Base-by-base conservation (phyloP, 2,113 vertebrate genomes). In the Eurystomus gularis region DNA sequence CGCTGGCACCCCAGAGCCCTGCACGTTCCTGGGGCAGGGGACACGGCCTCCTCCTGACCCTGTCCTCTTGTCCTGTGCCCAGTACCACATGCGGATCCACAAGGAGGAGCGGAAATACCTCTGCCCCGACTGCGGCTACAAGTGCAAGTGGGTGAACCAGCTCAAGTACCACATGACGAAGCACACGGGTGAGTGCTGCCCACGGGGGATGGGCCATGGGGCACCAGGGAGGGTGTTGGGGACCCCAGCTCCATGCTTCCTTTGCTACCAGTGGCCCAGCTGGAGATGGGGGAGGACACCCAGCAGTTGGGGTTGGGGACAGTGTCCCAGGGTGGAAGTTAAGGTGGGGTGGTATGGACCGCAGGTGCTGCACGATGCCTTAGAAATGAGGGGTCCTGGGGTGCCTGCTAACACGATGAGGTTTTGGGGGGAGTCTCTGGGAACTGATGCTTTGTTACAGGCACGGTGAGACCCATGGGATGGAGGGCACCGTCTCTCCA, bases 101-200 rank as follows among this genome's bases (percentile, higher is more conserved):
- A 99, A 98, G 96, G 99, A 99, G 25, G 99, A 99, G 92, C 98
- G 98, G 80, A 99, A 99, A 88, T 99, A 99, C 58, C 98, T 99
- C 70, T 99, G 99, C 90, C 99, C 99, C 0, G 99, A 99, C 58
- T 99, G 99, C 10, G 99, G 99, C 84, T 99, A 99, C 98, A 99
- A 99, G 96, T 99, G 99, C 98, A 99, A 99, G 92, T 99, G 99
- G 99, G 98, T 99, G 58, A 99, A 99, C 96, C 99, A 99, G 96
- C 98, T 99, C 90, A 99, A 99, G 96, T 99, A 99, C 88, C 99
- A 99, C 97, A 99, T 99, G 99, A 99, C 99, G 17, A 99, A 99
- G 86, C 99, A 99, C 96, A 99, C 99, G 37, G 99, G 99, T 99
- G 98, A 95, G 82, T 66, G 52, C 44, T 93, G 40, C 54, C 46